phyloP scores from a whole-genome alignment of 1,140 invertebrate species.

The Heliconius congener region DNA sequence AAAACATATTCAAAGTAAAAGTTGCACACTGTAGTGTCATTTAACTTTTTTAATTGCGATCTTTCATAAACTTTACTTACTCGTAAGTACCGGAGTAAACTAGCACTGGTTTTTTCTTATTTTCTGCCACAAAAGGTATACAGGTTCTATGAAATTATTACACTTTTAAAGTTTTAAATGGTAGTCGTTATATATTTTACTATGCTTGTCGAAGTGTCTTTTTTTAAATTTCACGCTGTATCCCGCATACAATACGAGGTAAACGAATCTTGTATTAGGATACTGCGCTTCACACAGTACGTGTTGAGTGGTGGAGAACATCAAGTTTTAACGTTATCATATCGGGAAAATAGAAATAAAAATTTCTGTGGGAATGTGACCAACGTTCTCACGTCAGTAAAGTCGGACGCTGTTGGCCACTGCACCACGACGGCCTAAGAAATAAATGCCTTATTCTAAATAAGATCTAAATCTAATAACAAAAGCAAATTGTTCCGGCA shows the following conservation, averaged over 20 bases:
- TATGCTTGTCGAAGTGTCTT: too few species aligned
- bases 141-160: background rate
- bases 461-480: too few species aligned
- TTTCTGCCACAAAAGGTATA: background rate
- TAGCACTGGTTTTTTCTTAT: background rate
- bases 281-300: background rate
- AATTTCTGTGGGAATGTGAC: too few species aligned
- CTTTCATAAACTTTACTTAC: constrained; percentile 8
- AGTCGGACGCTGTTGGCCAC: too few species aligned
- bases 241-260: too few species aligned
- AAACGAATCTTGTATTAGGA: background rate
- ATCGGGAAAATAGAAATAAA: background rate
- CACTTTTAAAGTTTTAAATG: too few species aligned
- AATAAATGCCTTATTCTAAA: too few species aligned
- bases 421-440: too few species aligned
- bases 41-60: constrained; percentile 14
- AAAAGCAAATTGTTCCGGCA: constrained; percentile 25
- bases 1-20: constrained; percentile 4
- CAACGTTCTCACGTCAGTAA: background rate
- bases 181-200: too few species aligned
- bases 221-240: too few species aligned
- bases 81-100: constrained; percentile 3
- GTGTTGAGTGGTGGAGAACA: background rate
- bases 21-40: constrained; percentile 1
- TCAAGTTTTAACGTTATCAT: background rate